phyloP scores from a whole-genome alignment of 2,113 vertebrate genomes.

The Junco hyemalis region DNA sequence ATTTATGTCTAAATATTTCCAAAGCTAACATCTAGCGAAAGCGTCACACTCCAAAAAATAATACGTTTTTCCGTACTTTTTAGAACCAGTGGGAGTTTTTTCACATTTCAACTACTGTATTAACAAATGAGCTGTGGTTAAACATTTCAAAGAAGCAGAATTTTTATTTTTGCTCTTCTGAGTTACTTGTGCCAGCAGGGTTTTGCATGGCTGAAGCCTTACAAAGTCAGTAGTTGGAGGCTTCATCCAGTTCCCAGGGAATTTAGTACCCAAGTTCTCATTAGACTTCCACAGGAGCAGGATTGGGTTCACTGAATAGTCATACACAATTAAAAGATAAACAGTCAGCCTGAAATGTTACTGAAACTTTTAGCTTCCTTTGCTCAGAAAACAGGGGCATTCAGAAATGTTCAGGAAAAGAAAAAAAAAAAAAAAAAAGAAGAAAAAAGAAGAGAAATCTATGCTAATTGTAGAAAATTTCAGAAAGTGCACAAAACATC shows the following conservation, averaged over 20 bases:
- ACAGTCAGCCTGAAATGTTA: slow-evolving; percentile 21
- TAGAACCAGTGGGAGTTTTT: background rate
- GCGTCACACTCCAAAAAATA: background rate
- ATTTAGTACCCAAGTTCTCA: slow-evolving; percentile 31
- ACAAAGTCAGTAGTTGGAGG: slow-evolving; percentile 43
- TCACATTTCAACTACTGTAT: background rate
- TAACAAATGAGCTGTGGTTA: background rate
- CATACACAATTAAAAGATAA: slow-evolving; percentile 49
- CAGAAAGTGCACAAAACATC: background rate
- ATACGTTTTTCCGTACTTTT: background rate
- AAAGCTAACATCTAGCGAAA: background rate
- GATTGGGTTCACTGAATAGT: slow-evolving; percentile 50
- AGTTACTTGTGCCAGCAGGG: slow-evolving; percentile 29
- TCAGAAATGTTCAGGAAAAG: background rate
- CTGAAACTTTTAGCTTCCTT: slow-evolving; percentile 4
- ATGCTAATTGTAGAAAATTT: background rate
- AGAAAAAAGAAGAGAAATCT: background rate
- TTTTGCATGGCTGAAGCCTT: slow-evolving; percentile 63
- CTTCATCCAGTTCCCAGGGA: slow-evolving; percentile 46
- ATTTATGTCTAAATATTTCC: slow-evolving; percentile 38
- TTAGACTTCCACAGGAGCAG: slow-evolving; percentile 35
- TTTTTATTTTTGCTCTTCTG: slow-evolving; percentile 37
- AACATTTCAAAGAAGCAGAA: slow-evolving; percentile 6
- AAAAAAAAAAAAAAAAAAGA: fast-evolving
- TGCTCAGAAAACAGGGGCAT: background rate